Evolutionary conservation across 2,888 invertebrate genomes (phyloP), one percentile per base, ranked within the genome.

Genomic region (Athalia rosae): DNA sequence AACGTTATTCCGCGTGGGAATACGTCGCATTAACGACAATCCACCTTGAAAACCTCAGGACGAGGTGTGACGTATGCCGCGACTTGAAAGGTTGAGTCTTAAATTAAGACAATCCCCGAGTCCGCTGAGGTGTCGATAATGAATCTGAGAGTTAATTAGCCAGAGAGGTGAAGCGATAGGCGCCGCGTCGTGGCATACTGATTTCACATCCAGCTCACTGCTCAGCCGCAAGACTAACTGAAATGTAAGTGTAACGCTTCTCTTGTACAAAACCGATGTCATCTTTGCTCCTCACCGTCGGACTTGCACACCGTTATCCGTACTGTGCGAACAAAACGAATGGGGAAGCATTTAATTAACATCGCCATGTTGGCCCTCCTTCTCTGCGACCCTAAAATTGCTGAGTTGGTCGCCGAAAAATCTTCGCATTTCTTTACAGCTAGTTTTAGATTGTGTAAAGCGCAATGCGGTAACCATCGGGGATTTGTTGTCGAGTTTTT

Each of bases 121-220:
- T 76, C 69, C 78, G 77, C 73, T 41, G 63, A 79, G 81, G 88
- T 88, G 88, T 88, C 86, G 87, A 88, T 88, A 87, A 88, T 88
- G 87, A 87, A 88, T 88, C 88, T 87, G 80, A 79, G 81, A 85
- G 88, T 88, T 88, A 88, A 88, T 88, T 88, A 88, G 87, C 84
- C 81, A 82, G 80, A 81, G 82, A 84, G 84, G 85, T 84, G 84
- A 85, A 83, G 78, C 83, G 86, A 86, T 86, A 85, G 85, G 84
- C 82, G 83, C 84, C 80, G 80, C 82, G 85, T 87, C 86, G 87
- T 87, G 87, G 87, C 85, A 86, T 87, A 87, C 87, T 84, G 86
- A 87, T 87, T 84, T 82, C 84, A 82, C 80, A 80, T 80, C 80
- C 79, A 28, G 28, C 28, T 79, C 79, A 76, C 77, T 28, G 11